Evolutionary conservation across 2,888 invertebrate species (phyloP).

Genomic region (Trilocha varians): DNA sequence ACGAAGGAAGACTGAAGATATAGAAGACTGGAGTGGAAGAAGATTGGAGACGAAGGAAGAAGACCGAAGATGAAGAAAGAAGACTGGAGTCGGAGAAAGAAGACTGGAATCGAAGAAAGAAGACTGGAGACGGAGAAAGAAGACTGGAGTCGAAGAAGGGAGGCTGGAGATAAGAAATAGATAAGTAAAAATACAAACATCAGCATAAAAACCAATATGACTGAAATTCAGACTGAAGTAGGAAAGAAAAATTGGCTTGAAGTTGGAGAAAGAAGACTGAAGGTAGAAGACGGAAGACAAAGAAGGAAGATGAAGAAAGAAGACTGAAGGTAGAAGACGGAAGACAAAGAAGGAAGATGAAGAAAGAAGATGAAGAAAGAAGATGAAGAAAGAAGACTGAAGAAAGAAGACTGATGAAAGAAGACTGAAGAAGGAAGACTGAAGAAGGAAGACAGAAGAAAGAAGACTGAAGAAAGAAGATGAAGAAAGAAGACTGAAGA

Average conservation of each 20-base stretch:
- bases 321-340: slow-evolving; percentile 1
- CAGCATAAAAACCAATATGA: too few species aligned
- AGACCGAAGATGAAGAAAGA: slow-evolving; percentile 1
- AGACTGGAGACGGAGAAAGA: not conserved
- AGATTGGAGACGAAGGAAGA: slow-evolving; percentile 8
- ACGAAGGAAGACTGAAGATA: not conserved
- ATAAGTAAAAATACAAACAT: too few species aligned
- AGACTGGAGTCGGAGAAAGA: not conserved
- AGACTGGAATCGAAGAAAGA: slow-evolving; percentile 2
- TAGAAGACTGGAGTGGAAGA: slow-evolving; percentile 11
- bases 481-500: slow-evolving; percentile 4
- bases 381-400: slow-evolving; percentile 1
- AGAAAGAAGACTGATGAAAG: slow-evolving; percentile 7
- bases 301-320: slow-evolving; percentile 1
- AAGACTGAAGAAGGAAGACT: slow-evolving; percentile 1
- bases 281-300: not conserved
- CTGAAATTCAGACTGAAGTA: not conserved
- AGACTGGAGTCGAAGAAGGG: slow-evolving; percentile 1
- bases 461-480: slow-evolving; percentile 4
- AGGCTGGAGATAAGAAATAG: slow-evolving; percentile 2
- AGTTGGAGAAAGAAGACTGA: not conserved
- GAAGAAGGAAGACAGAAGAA: slow-evolving; percentile 2
- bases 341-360: not conserved
- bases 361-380: not conserved
- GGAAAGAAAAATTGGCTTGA: not conserved